phyloP scores from a whole-genome alignment of 2,113 vertebrate species.

The Lagopus muta region DNA sequence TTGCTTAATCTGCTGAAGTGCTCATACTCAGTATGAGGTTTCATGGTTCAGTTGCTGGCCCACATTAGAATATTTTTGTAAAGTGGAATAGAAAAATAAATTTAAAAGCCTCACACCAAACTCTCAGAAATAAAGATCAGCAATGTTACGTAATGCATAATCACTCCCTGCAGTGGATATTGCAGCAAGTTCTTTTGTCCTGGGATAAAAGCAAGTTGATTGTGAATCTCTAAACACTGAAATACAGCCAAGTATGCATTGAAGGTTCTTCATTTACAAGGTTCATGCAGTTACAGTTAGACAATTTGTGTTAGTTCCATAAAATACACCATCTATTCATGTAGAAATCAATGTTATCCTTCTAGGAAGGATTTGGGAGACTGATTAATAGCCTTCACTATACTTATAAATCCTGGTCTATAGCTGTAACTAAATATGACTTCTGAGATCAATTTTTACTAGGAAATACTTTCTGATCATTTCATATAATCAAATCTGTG shows the following conservation, averaged over 20 bases:
- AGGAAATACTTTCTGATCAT: background rate
- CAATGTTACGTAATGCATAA: background rate
- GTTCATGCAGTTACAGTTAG: background rate
- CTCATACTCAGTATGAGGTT: background rate
- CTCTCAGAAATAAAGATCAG: background rate
- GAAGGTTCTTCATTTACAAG: background rate
- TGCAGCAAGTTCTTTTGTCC: background rate
- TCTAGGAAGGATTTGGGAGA: background rate
- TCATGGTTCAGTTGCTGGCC: slow-evolving; percentile 36
- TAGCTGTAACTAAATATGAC: background rate
- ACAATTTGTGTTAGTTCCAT: background rate
- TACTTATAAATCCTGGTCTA: background rate
- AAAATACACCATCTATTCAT: background rate
- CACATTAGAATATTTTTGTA: background rate
- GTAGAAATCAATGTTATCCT: background rate
- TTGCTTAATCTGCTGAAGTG: background rate
- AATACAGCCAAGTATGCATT: background rate
- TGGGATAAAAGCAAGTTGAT: slow-evolving; percentile 18
- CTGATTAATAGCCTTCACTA: background rate
- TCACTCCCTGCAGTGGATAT: slow-evolving; percentile 13
- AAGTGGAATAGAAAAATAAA: slow-evolving; percentile 3
- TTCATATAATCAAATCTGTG: background rate
- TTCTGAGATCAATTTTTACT: background rate
- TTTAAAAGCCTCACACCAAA: background rate
- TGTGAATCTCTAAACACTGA: background rate